Evolutionary conservation across 2,888 invertebrate species (phyloP).

Genomic region (Callimorpha dominula): DNA sequence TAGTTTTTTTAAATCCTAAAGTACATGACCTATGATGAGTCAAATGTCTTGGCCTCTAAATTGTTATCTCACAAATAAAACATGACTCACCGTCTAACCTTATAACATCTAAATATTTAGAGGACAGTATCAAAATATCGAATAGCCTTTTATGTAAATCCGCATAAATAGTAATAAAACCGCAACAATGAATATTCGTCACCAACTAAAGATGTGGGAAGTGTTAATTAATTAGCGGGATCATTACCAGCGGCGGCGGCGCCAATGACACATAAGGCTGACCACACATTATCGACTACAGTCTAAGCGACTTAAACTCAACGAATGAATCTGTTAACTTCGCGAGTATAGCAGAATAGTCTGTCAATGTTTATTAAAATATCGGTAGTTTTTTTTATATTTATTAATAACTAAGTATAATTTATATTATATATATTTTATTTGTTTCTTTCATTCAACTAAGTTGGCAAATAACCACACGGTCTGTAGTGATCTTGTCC

Average conservation of each 20-base stretch:
- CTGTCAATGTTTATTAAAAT: neutral
- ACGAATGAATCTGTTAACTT: neutral
- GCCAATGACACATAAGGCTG: constrained; percentile 70
- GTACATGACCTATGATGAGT: neutral
- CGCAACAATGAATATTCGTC: constrained; percentile 55
- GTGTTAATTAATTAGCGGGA: constrained; percentile 74
- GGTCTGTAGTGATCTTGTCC: too few species aligned
- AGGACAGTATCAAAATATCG: constrained; percentile 14
- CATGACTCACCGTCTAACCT: constrained; percentile 9
- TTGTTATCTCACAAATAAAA: constrained; percentile 3
- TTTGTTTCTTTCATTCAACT: too few species aligned
- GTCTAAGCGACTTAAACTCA: neutral
- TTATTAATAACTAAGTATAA: too few species aligned
- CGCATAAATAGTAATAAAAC: constrained; percentile 45
- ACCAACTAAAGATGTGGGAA: constrained; percentile 52
- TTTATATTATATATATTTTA: too few species aligned
- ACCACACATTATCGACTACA: constrained; percentile 18
- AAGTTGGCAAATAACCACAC: too few species aligned
- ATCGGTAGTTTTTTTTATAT: too few species aligned
- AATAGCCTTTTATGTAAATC: constrained; percentile 31
- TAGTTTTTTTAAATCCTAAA: neutral
- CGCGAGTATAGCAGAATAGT: neutral
- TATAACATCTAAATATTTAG: constrained; percentile 13
- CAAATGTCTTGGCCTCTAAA: constrained; percentile 2
- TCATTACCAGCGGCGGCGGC: constrained; percentile 72